Percentiles rank a stretch among this genome's conserved stretches.
Evolutionary conservation across 2,797 vertebrate genomes (phyloP).

Genomic region (Huso huso): DNA sequence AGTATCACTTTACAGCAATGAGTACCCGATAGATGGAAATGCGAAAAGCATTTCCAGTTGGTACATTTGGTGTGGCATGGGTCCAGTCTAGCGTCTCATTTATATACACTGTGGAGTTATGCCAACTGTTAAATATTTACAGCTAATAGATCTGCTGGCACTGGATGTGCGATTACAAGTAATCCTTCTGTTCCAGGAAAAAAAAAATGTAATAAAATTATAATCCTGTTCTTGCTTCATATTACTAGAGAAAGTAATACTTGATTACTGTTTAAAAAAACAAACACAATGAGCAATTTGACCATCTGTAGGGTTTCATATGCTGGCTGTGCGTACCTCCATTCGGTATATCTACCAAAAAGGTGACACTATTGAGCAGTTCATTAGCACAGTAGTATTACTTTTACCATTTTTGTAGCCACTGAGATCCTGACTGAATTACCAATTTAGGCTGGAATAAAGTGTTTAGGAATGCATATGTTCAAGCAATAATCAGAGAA

Average conservation of each 20-base stretch:
- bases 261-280: constrained; percentile 26
- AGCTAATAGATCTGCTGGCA: constrained; percentile 68
- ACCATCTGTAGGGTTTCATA: no score
- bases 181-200: constrained; percentile 52
- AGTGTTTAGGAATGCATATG: no score
- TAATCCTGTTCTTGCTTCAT: constrained; percentile 29
- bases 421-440: no score
- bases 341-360: no score
- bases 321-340: no score
- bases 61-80: constrained; percentile 26
- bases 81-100: constrained; percentile 10
- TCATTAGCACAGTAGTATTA: no score
- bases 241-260: constrained; percentile 31
- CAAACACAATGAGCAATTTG: not conserved
- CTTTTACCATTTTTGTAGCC: no score
- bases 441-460: no score
- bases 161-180: constrained; percentile 45
- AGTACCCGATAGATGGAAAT: constrained; percentile 25
- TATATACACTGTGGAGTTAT: constrained; percentile 56
- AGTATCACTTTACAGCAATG: constrained; percentile 29
- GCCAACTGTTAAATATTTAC: constrained; percentile 74
- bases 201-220: constrained; percentile 31
- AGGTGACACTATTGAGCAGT: no score
- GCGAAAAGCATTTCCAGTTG: constrained; percentile 27
- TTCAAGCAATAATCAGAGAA: no score